Conservation (phyloP, 2,797 vertebrate species). For the Schizothorax lantsangensis region DNA sequence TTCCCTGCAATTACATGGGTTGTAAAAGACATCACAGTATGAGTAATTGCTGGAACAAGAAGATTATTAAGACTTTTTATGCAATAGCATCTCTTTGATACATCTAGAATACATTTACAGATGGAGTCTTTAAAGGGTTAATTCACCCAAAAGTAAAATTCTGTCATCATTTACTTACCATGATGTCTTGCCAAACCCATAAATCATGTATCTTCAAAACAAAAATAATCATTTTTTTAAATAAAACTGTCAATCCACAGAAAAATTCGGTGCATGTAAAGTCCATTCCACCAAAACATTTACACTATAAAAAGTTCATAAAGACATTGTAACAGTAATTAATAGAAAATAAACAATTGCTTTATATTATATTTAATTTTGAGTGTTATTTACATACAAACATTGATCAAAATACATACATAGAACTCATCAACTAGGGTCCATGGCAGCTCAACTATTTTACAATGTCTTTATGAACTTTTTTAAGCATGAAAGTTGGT, state of each 20-base stretch:
- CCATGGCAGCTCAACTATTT: neutral
- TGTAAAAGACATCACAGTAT: conserved; percentile 39
- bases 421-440: no score
- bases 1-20: conserved; percentile 78
- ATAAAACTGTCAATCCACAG: neutral
- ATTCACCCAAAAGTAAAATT: neutral
- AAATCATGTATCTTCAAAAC: neutral
- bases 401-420: neutral
- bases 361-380: neutral
- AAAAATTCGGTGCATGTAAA: neutral
- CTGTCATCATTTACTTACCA: neutral
- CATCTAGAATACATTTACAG: neutral
- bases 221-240: neutral
- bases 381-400: neutral
- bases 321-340: neutral
- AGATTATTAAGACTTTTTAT: no score
- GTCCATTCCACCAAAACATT: neutral
- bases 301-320: neutral
- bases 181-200: neutral
- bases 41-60: neutral
- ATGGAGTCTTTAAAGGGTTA: neutral
- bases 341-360: neutral
- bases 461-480: neutral
- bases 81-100: neutral
- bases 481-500: neutral